phyloP scores from a whole-genome alignment of 2,797 vertebrate species.

The Sitta carolinensis region DNA sequence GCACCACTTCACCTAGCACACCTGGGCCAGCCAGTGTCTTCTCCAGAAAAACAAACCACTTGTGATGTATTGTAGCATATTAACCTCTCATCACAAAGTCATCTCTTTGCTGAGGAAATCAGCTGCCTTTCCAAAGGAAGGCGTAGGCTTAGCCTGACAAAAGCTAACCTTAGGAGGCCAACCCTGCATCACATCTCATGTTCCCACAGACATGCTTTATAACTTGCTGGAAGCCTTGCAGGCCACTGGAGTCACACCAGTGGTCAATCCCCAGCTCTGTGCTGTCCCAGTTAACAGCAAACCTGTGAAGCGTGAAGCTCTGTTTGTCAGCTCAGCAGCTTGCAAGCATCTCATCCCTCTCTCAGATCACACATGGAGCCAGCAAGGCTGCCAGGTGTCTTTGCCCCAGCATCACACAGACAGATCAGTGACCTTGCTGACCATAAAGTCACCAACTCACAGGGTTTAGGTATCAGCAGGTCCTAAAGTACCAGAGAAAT shows the following conservation, averaged over 20 bases:
- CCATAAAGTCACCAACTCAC: background rate
- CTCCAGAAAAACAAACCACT: background rate
- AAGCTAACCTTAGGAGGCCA: background rate
- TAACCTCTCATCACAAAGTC: background rate
- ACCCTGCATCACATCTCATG: accelerated
- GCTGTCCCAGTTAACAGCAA: background rate
- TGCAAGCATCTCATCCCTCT: accelerated
- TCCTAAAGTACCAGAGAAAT: background rate
- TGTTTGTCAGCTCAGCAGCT: background rate
- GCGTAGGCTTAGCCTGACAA: background rate
- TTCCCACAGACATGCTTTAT: background rate
- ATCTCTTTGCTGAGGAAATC: background rate
- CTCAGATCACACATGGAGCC: accelerated
- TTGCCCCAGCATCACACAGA: accelerated
- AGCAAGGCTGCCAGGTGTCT: background rate
- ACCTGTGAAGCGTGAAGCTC: background rate
- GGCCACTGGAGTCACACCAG: background rate
- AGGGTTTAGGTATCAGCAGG: background rate
- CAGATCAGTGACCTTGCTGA: background rate
- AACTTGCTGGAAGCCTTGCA: background rate
- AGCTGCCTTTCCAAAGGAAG: background rate
- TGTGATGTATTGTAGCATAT: background rate
- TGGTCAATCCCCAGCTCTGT: accelerated
- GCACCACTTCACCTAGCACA: background rate
- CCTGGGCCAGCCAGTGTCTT: background rate